A percentile compares a stretch with the other conserved stretches of the same genome.
Evolutionary conservation across 2,797 vertebrate genomes (phyloP).

Genomic region (Rachycentron canadum): DNA sequence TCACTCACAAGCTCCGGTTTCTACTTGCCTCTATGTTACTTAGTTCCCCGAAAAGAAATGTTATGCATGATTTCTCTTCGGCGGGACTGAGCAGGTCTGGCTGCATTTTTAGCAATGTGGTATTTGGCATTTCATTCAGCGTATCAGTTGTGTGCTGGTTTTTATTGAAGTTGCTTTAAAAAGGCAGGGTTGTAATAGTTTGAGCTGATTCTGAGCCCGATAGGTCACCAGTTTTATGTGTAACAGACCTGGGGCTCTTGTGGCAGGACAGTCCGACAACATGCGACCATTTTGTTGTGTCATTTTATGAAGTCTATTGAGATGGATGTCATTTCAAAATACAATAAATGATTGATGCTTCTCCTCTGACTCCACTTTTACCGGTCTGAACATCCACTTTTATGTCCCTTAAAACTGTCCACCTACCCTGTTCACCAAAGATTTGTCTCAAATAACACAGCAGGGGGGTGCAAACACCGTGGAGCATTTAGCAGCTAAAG

Average conservation of each 20-base stretch:
- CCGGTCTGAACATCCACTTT: background rate
- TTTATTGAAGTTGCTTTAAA: background rate
- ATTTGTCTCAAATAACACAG: too few species aligned
- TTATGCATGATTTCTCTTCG: background rate
- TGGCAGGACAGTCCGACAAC: background rate
- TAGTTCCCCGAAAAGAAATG: background rate
- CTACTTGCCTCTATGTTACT: background rate
- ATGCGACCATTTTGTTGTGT: background rate
- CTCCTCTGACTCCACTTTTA: background rate
- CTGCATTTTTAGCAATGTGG: slow-evolving; percentile 1
- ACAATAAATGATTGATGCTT: background rate
- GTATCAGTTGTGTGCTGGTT: background rate
- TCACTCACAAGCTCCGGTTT: slow-evolving; percentile 8
- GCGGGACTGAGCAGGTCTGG: background rate
- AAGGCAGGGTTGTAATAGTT: background rate
- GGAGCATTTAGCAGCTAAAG: background rate
- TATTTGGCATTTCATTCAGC: background rate
- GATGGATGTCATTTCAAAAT: too few species aligned
- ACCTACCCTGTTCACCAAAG: too few species aligned
- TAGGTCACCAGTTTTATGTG: background rate
- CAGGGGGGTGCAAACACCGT: background rate
- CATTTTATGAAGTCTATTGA: background rate
- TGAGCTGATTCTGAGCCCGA: background rate
- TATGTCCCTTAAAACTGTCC: background rate
- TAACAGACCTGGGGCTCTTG: background rate